A percentile compares a stretch with the other conserved stretches of the same genome.
phyloP scores from a whole-genome alignment of 2,113 vertebrate genomes.

The Alouatta palliata region DNA sequence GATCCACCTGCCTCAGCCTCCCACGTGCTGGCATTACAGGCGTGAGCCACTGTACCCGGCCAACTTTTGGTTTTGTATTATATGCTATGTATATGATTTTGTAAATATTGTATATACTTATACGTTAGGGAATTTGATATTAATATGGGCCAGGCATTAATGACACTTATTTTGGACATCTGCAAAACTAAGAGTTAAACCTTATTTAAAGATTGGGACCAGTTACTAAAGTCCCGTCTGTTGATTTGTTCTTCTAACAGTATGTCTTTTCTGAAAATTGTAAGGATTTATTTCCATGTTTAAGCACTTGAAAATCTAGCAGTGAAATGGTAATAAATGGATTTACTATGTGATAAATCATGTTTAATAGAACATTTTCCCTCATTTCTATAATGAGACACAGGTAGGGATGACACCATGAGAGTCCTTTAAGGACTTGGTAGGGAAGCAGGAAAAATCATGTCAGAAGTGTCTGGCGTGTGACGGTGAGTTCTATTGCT shows the following conservation, averaged over 20 bases:
- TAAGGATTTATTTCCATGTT: background rate
- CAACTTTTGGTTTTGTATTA: background rate
- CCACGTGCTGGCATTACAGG: too few species aligned
- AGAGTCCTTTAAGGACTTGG: constrained; percentile 10
- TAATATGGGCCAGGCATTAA: background rate
- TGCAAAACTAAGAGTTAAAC: constrained; percentile 17
- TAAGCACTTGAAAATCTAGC: background rate
- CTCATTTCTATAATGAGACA: background rate
- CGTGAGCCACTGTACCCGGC: too few species aligned
- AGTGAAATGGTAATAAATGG: background rate
- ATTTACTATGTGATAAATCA: background rate
- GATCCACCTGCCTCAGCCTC: too few species aligned
- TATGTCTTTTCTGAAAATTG: background rate
- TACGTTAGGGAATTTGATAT: background rate
- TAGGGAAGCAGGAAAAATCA: background rate
- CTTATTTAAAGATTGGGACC: background rate
- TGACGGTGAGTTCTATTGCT: constrained; percentile 35
- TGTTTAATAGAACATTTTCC: background rate
- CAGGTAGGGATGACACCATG: background rate
- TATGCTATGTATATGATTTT: background rate
- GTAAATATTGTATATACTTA: background rate
- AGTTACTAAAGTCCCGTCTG: background rate
- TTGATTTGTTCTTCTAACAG: background rate
- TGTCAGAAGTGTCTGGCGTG: constrained; percentile 43
- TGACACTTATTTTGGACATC: background rate